Base-by-base conservation (phyloP, 1,140 invertebrate genomes). In the Drosophila sp. region DNA sequence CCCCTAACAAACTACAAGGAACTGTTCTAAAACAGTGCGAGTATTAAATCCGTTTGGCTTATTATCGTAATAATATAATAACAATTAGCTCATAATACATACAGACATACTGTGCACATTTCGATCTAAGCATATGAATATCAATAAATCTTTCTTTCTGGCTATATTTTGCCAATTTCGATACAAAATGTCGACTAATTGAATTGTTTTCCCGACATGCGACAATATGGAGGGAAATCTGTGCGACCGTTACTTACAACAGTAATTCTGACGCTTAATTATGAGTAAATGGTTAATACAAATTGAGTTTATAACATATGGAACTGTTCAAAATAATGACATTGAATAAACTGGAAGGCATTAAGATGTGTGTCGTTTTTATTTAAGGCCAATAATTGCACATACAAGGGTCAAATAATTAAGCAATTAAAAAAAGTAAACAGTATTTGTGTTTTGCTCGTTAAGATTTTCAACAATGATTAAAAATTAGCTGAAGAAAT, bases 1-100 rank as follows among this genome's bases (percentile, higher is more conserved):
- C 18, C 27, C 7, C 16, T 8, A 50, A 36, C 32, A 53, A 14
- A 34, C 29, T 36, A 36, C 32, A 53, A 75, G 57, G 71, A 71
- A 65, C 16, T 58, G 51, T 76, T 65, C 62, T 58, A 75, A 29
- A 79, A 58, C 25, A 38, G 66, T 80, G 64, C 41, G 56, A 69
- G 16, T 36, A 29, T 50, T 29, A 50, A 50, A 25, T 6, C 13
- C 8, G 7, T 53, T 53, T 53, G 32, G 50, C 32, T 53, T 53
- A 53, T 53, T 53, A 36, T 18, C 29, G 29, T 9, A 53, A 21
- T 43, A n/a, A 7, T 11, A 53, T 43, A 27, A 45, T 58, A 58
- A 58, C 36, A 43, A 41, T 45, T 58, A 25, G 40, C 56, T 32
- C 40, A 43, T 58, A 58, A 27, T 16, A 32, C 9, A 32, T 32